Conservation (phyloP, 2,113 vertebrate genomes). For the Ptychochromis oligacanthus region DNA sequence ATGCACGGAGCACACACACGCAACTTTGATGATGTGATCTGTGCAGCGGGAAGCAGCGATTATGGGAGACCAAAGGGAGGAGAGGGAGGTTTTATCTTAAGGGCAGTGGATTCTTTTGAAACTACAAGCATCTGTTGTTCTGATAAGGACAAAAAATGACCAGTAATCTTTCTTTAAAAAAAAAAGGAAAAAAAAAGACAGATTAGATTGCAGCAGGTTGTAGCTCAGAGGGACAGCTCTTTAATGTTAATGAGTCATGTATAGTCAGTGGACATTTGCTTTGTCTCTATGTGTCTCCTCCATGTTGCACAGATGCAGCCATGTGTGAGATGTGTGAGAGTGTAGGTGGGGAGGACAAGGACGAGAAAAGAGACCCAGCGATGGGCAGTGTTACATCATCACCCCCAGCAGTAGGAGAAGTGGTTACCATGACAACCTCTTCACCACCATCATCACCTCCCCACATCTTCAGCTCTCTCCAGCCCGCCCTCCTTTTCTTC, state of each 20-base stretch:
- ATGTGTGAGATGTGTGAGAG: neutral
- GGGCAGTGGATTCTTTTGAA: conserved; percentile 26
- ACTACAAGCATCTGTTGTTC: conserved; percentile 14
- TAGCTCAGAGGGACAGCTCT: neutral
- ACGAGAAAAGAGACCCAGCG: neutral
- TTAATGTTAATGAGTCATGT: neutral
- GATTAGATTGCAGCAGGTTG: conserved; percentile 3
- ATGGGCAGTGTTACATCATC: conserved; percentile 57
- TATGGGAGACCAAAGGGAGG: neutral
- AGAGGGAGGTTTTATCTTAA: conserved; percentile 23
- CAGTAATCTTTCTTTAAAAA: neutral
- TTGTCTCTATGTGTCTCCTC: neutral
- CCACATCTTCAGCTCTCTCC: neutral
- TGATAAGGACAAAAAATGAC: neutral
- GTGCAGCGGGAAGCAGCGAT: conserved; percentile 8
- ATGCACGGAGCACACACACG: neutral
- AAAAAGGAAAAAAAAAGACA: neutral
- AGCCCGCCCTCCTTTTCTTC: neutral
- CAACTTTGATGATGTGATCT: conserved; percentile 34
- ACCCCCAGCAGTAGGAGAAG: conserved; percentile 48
- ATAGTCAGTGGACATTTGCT: neutral
- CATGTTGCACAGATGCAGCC: neutral
- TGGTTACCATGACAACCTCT: conserved; percentile 72
- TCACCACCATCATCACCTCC: neutral
- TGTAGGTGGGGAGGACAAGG: neutral